Base-by-base conservation (phyloP, 1,140 invertebrate species). In the Eriosoma lanigerum region DNA sequence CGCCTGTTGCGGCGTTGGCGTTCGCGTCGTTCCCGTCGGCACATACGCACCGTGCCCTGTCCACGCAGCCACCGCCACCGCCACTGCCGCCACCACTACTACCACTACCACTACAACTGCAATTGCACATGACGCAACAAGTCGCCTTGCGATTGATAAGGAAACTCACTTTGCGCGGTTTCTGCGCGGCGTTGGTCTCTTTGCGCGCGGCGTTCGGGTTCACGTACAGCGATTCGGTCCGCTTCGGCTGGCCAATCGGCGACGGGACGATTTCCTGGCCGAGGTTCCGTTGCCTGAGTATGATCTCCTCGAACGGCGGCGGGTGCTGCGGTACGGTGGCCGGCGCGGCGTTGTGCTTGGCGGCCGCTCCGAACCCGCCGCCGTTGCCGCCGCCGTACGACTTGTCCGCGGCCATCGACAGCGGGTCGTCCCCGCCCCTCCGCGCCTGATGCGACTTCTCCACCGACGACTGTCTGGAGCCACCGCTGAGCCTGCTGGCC, bases 261-360 rank as follows among this genome's bases (percentile, higher is more conserved):
- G 93, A 93, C 50, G 93, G 92, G 84, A 94, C 90, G 85, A 96
- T 95, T 85, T 95, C 94, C 87, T 95, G 94, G 62, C 93, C 93
- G 68, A 95, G 88, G 81, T 88, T 91, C 83, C 93, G 88, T 85
- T 95, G 93, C 84, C 92, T 89, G 82, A 95, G 84, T 78, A 93
- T 88, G 26, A 92, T 90, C 66, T 94, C 93, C 84, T 95, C 93
- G 85, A 94, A 94, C 56, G 92, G 92, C 81, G 89, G 89, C 32
- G 80, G 76, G 29, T 54, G 54, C 5, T 64, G 82, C 29, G 19
- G 87, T 87, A 44, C 85, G 85, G 5, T 86, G 86, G 4, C 88
- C 87, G 12, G 85, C 84, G 72, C 84, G 81, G 12, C 85, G 82
- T 17, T 85, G 17, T 64, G 58, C 3, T 50, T 50, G 2, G 66